Percentiles rank a stretch among this genome's conserved stretches.
These are phyloP conservation scores for Temnopleurus reevesii DNA, from an alignment of 53 echinoderm and acorn worm genomes.

Conservation along the genomic window DNA sequence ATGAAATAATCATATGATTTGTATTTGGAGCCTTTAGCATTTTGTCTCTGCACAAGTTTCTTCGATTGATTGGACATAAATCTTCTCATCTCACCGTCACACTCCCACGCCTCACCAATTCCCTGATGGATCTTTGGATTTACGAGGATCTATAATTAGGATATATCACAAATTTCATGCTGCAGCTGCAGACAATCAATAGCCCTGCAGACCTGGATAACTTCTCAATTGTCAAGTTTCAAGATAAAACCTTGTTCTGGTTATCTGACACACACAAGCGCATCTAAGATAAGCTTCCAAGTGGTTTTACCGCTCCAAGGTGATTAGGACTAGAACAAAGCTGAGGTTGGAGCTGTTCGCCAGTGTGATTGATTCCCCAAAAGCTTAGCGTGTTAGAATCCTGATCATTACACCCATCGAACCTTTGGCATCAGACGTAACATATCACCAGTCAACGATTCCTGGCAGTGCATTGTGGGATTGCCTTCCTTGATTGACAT, in stretches of 20 bases:
- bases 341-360: not conserved
- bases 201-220: not conserved
- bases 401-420: not conserved
- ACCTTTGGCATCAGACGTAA: conserved; percentile 6
- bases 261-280: not conserved
- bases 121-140: not conserved
- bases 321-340: conserved; percentile 8
- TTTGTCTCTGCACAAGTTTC: not conserved
- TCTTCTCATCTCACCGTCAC: not conserved
- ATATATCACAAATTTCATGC: conserved; percentile 14
- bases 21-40: conserved; percentile 5
- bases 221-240: not conserved
- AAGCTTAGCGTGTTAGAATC: not conserved
- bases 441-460: not conserved
- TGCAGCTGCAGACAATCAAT: conserved; percentile 37
- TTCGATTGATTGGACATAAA: conserved; percentile 24
- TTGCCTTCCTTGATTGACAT: conserved; percentile 23
- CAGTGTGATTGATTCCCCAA: not conserved
- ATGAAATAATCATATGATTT: no score
- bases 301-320: conserved; percentile 5
- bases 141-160: conserved; percentile 37
- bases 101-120: conserved; percentile 20
- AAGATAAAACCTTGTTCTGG: not conserved
- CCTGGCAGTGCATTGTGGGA: conserved; percentile 16
- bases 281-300: not conserved